Evolutionary conservation across 2,888 invertebrate genomes (phyloP), one percentile per base, ranked within the genome.

Genomic region (Tinea pellionella): DNA sequence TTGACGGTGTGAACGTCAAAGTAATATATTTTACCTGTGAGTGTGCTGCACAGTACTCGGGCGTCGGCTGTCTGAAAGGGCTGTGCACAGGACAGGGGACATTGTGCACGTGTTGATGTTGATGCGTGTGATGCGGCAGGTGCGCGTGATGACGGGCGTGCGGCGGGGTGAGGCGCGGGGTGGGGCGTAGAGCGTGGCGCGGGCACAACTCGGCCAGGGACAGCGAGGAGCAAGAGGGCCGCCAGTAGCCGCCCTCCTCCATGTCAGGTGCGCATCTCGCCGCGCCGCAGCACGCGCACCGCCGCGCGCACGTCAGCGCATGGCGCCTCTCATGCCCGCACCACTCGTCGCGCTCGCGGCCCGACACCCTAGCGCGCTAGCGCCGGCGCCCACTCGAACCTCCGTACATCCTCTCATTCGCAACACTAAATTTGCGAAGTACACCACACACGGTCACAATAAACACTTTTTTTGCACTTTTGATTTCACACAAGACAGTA

Each of bases 71-170:
- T 64, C 93, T 85, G 76, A 92, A 93, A 24, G 93, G 93, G 71
- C 92, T 93, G 82, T 93, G 93, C 70, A 93, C 92, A 56, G 93
- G 93, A 71, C 93, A 93, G 70, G 90, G 89, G 72, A 81, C 75
- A 69, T 83, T 82, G 73, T 77, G 63, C 75, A 82, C 66, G 73
- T 83, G 78, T 86, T 82, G 75, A 81, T 71, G 80, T 29, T 76
- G 78, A 70, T 69, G 79, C 74, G 65, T 75, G 72, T 68, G 75
- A 74, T 75, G 62, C 72, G 77, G 62, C 75, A 63, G 64, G 61
- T 64, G 73, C 62, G 75, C 75, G 69, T 80, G 78, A 56, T 70
- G 70, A 29, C 69, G 70, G 42, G 69, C 59, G 59, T 24, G 59
- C 18, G 41, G 42, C 19, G 67, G 60, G 71, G 70, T 42, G 61